Base-by-base conservation (phyloP, 1,140 invertebrate genomes). In the Brachionus sp. region DNA sequence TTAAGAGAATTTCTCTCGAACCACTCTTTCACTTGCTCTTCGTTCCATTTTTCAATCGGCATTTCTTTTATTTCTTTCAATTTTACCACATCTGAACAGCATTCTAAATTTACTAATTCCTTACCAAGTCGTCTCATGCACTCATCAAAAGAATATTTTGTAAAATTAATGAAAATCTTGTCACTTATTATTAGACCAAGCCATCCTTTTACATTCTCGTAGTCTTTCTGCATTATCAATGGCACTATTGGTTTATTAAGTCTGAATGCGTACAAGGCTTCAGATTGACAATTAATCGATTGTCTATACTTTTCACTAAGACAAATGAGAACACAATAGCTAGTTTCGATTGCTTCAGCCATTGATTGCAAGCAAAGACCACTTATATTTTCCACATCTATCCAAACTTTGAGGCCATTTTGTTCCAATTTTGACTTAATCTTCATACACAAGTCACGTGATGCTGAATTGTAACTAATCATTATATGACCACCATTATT, bases 261-360 rank as follows among this genome's bases (percentile, higher is more conserved):
- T 29, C 86, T 84, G 68, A 85, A 87, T 6, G 87, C 86, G 84
- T 88, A 88, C 84, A 88, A 86, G 2, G 87, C 87, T 84, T 88
- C 87, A 44, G 84, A 82, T 53, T 84, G 84, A 84, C 88, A 88
- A 83, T 85, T 88, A 29, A 87, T 86, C 75, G 87, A 88, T 37
- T 86, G 85, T 77, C 87, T 88, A 84, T 89, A 89, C 77, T 85
- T 86, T 84, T 89, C 85, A 29, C 88, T 87, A 85, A 88, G 86
- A 84, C 87, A 86, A 0, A 88, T 84, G 5, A 89, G 64, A 5
- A 89, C 85, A 9, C 88, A 86, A 64, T 86, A 83, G 1, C 88
- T 85, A 25, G 85, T 86, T 78, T 89, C 88, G 10, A 89, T 86
- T 7, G 88, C 88, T 37, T 86, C 80, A 0, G 88, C 88, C 88